Evolutionary conservation across 2,797 vertebrate species (phyloP).

Genomic region (Manis crassicaudata): DNA sequence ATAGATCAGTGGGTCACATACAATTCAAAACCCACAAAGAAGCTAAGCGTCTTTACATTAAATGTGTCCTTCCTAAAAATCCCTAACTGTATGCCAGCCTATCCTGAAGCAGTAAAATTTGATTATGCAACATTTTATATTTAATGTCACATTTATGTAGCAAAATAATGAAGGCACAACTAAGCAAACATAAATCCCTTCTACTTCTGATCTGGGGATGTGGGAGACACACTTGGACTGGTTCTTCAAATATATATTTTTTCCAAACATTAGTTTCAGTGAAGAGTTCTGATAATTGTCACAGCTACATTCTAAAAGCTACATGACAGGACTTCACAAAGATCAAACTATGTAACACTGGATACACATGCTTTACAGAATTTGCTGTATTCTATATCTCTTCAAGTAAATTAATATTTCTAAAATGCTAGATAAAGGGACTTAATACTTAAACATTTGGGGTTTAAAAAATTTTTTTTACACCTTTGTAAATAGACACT

Average conservation of each 20-base stretch:
- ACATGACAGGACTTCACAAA: slow-evolving; percentile 95
- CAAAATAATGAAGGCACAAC: slow-evolving; percentile 90
- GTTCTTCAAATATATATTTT: slow-evolving; percentile 86
- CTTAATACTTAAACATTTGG: slow-evolving; percentile 87
- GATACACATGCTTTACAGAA: slow-evolving; percentile 90
- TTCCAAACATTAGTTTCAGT: slow-evolving; percentile 87
- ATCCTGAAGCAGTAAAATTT: slow-evolving; percentile 82
- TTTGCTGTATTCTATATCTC: slow-evolving; percentile 88
- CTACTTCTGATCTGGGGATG: slow-evolving; percentile 84
- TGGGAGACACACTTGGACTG: slow-evolving; percentile 77
- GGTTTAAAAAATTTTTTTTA: slow-evolving; percentile 83
- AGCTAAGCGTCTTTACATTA: slow-evolving; percentile 87
- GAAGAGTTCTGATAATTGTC: slow-evolving; percentile 88
- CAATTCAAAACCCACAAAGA: slow-evolving; percentile 89
- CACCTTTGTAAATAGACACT: slow-evolving; percentile 90
- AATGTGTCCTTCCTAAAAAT: slow-evolving; percentile 82
- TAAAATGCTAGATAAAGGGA: slow-evolving; percentile 93
- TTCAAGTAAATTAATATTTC: slow-evolving; percentile 92
- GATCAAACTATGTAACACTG: slow-evolving; percentile 95
- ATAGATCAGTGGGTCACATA: slow-evolving; percentile 87
- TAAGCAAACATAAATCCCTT: slow-evolving; percentile 87
- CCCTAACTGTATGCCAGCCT: slow-evolving; percentile 80
- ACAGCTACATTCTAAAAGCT: slow-evolving; percentile 96
- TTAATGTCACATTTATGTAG: slow-evolving; percentile 89
- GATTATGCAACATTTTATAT: slow-evolving; percentile 84